These are phyloP conservation scores for Pyrrhosoma nymphula DNA, from an alignment of 2,888 invertebrate species.

Conservation along the genomic window DNA sequence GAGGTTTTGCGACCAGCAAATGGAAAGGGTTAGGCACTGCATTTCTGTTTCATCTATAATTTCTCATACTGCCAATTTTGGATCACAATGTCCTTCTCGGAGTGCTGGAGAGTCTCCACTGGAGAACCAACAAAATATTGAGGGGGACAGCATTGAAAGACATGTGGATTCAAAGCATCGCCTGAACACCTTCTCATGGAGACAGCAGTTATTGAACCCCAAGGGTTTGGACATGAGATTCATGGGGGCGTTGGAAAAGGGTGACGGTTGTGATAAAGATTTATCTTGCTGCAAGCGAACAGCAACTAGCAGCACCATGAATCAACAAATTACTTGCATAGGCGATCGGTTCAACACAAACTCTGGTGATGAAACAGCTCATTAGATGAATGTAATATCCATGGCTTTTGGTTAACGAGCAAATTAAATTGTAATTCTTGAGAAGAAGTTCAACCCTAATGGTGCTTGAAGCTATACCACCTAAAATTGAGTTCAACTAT, in stretches of 20 bases:
- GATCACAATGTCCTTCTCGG: not conserved
- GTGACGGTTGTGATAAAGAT: not conserved
- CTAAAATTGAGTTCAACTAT: too few species aligned
- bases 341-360: not conserved
- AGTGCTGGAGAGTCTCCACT: not conserved
- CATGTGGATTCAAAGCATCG: not conserved
- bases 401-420: too few species aligned
- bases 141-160: not conserved
- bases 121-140: not conserved
- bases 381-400: too few species aligned
- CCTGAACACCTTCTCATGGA: not conserved
- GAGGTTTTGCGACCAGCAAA: constrained; percentile 26
- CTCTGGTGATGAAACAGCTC: too few species aligned
- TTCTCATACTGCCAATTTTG: not conserved
- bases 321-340: not conserved
- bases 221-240: not conserved
- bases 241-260: not conserved
- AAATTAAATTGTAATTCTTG: too few species aligned
- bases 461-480: too few species aligned
- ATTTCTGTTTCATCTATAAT: constrained; percentile 28
- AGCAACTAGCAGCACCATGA: not conserved
- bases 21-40: constrained; percentile 40
- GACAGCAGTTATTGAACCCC: not conserved
- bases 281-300: not conserved
- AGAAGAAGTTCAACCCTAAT: too few species aligned